Evolutionary conservation across 53 echinoderm and acorn worm genomes (phyloP).

Genomic region (Luidia sarsii): DNA sequence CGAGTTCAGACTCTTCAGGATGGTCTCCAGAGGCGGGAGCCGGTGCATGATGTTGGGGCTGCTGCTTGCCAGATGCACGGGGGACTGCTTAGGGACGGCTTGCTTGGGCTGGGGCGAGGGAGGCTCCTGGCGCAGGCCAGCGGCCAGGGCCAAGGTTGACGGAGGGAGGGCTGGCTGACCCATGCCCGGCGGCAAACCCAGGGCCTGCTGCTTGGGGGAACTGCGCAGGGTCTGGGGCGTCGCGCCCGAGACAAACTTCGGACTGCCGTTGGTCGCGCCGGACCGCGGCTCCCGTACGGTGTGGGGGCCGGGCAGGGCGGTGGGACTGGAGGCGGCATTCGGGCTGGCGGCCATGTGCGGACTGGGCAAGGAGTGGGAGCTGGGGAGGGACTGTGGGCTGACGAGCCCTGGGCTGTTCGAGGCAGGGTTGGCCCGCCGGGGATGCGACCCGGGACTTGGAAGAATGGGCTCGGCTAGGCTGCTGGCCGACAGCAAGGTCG

Average conservation of each 20-base stretch:
- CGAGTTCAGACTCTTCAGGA: conserved; percentile 22
- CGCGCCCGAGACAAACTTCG: conserved; percentile 17
- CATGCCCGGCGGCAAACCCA: conserved; percentile 5
- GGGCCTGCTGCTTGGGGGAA: conserved; percentile 5
- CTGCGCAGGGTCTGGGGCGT: conserved; percentile 22
- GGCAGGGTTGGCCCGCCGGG: neutral
- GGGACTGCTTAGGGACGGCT: conserved; percentile 3
- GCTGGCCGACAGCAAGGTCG: conserved; percentile 5
- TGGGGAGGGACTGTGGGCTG: neutral
- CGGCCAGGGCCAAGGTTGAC: neutral
- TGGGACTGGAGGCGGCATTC: neutral
- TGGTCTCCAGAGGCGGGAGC: conserved; percentile 32
- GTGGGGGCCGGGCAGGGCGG: conserved; percentile 8
- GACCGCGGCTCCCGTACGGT: conserved; percentile 34
- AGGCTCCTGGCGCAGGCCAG: neutral
- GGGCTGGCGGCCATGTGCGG: conserved; percentile 12
- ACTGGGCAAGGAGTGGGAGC: neutral
- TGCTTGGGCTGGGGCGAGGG: neutral
- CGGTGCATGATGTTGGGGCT: conserved; percentile 29
- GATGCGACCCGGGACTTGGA: neutral
- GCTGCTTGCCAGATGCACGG: no score
- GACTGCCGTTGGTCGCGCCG: conserved; percentile 28
- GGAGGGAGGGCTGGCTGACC: neutral
- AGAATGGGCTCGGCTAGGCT: conserved; percentile 4
- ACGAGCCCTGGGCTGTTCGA: conserved; percentile 1